Percentiles rank a stretch among this genome's conserved stretches.
Evolutionary conservation across 2,888 invertebrate genomes (phyloP).

Genomic region (Phortica okadai): DNA sequence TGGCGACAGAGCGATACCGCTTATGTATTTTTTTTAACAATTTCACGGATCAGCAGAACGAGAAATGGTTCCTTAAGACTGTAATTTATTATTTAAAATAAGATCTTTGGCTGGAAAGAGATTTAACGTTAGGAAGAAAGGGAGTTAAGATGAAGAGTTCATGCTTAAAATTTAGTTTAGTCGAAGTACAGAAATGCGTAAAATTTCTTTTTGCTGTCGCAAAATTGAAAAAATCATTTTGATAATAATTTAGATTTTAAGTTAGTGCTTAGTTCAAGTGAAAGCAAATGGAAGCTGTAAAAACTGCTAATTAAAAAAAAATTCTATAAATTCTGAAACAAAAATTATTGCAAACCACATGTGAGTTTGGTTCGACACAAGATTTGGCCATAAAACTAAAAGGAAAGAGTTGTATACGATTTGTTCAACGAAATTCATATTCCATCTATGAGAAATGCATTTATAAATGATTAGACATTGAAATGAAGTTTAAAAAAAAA

Average conservation of each 20-base stretch:
- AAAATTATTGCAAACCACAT: not conserved
- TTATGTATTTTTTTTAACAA: conserved; percentile 34
- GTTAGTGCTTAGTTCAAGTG: not conserved
- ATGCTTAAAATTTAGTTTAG: not conserved
- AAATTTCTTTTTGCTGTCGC: not conserved
- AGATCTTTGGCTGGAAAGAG: conserved; percentile 7
- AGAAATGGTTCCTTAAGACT: conserved; percentile 53
- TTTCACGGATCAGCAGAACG: not conserved
- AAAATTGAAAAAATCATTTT: conserved; percentile 3
- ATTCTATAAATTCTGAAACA: not conserved
- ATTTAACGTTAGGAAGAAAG: conserved; percentile 12
- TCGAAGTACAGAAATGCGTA: not conserved
- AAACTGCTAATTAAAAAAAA: not conserved
- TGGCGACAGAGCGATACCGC: conserved; percentile 37
- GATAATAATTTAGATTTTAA: conserved; percentile 7
- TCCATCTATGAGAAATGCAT: not conserved
- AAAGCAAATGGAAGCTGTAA: conserved; percentile 16
- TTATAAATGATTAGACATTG: no score
- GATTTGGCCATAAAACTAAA: not conserved
- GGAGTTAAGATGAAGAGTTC: conserved; percentile 32
- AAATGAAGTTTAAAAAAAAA: not conserved
- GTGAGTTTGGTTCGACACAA: not conserved
- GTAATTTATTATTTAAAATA: conserved; percentile 59
- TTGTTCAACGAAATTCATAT: not conserved
- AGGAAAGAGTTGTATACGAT: not conserved